Evolutionary conservation across 1,140 invertebrate species (phyloP), one percentile per base, ranked within the genome.

Genomic region (Dendrolimus punctatus): DNA sequence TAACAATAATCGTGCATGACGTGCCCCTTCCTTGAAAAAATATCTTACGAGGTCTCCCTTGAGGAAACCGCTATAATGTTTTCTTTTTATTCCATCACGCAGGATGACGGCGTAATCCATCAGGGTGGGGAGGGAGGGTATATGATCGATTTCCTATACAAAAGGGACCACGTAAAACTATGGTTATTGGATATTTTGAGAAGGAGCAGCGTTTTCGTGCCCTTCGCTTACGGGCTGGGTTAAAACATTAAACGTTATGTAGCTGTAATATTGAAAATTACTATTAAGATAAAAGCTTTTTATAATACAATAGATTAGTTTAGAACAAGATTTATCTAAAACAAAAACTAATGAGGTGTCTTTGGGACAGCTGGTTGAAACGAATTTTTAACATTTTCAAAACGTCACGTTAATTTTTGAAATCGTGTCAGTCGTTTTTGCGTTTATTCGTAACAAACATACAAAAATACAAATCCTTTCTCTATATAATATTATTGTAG

Each of bases 21-120:
- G 64, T 63, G 58, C 71, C 71, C 64, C 71, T 59, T 62, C 55
- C 51, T 52, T 51, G 57, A 60, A 57, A 60, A 64, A 66, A 61
- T 57, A 69, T 72, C 39, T 68, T 77, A 58, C 63, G 60, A 62
- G 56, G n/a, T 66, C 56, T 66, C 68, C 72, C 73, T 54, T 48
- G 59, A 67, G 65, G 55, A 55, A 55, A 50, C 54, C 58, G 68
- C 62, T 66, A 68, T 78, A 76, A 80, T 80, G 76, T 81, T 80
- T 80, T 76, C 70, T 76, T 78, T 80, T 83, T 80, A 75, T 77
- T 80, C 73, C 72, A 76, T 76, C 69, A 76, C 59, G 46, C 51
- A 48, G 54, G 63, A 63, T 68, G 66, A 62, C 60, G 63, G 59
- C 62, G 67, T 80, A 80, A 79, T 77, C 80, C 77, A 73, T 75